Base-by-base conservation (phyloP, 2,888 invertebrate genomes). In the Exocentrus adspersus region DNA sequence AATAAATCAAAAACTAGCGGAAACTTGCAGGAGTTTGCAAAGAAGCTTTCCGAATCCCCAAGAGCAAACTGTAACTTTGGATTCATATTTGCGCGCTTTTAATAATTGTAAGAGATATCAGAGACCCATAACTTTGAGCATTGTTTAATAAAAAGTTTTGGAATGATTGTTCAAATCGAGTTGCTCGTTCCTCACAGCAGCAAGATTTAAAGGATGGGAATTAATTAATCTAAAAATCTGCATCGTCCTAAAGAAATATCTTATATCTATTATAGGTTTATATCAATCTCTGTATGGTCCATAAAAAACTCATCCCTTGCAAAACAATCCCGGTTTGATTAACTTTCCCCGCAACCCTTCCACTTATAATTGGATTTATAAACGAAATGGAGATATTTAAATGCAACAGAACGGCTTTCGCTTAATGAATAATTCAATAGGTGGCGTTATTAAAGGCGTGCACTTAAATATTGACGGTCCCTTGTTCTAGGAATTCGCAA, bases 71-170 rank as follows among this genome's bases (percentile, higher is more conserved):
- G 42, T 20, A 42, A 53, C 41, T 53, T 41, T 14, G 41, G 41
- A 53, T 37, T 12, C 42, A 14, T 21, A 21, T 48, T 48, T 48
- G 42, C 24, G 16, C 41, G 12, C 53, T 37, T 53, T n/a, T n/a
- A n/a, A n/a, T n/a, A 53, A 53, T 53, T 53, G 24, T 16, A 53
- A 53, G 24, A 53, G 53, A 53, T 53, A 53, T 10, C 24, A 20
- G 32, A 53, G 32, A 53, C 5, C 53, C 21, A 53, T 53, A 53
- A 53, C 21, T 53, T 53, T 42, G 28, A 24, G n/a, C 42, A 43
- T 54, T 54, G 41, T 54, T 45, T 54, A 54, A 54, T 54, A 54
- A 45, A 54, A 43, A 54, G 43, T 54, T 54, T 54, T 21, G 21
- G 37, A 43, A 43, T 43, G 17, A 43, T 54, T n/a, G n/a, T 43